Percentiles rank a stretch among this genome's conserved stretches.
Evolutionary conservation across 2,797 vertebrate species (phyloP).

Genomic region (Mionectes olivaceus): DNA sequence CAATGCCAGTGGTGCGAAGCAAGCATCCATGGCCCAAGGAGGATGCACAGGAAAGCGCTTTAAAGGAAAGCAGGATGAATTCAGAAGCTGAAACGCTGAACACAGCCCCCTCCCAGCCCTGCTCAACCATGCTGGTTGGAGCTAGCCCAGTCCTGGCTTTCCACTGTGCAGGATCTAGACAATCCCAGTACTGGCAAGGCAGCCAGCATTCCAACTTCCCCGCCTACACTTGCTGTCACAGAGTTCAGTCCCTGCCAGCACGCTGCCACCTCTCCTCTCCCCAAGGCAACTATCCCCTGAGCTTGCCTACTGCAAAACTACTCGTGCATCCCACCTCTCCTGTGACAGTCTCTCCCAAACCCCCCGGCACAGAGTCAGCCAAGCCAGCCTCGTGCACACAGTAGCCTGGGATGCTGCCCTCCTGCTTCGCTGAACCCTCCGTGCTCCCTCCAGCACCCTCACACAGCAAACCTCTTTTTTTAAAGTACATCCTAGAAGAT

Average conservation of each 20-base stretch:
- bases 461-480: not conserved
- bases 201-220: rapidly evolving
- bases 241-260: not conserved
- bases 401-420: not conserved
- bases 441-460: not conserved
- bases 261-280: not conserved
- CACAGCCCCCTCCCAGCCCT: not conserved
- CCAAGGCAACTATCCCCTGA: not conserved
- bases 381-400: rapidly evolving
- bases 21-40: not conserved
- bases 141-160: not conserved
- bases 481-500: not conserved
- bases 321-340: not conserved
- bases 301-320: not conserved
- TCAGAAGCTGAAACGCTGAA: not conserved
- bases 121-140: not conserved
- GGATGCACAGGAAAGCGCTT: not conserved
- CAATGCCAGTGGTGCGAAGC: not conserved
- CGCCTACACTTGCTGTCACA: rapidly evolving
- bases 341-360: not conserved
- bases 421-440: not conserved
- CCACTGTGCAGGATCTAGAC: not conserved
- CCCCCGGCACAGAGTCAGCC: not conserved
- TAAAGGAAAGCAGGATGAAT: not conserved
- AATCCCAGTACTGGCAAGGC: not conserved